These are phyloP conservation scores for Catocala nupta DNA, from an alignment of 2,888 invertebrate species.

Conservation along the genomic window DNA sequence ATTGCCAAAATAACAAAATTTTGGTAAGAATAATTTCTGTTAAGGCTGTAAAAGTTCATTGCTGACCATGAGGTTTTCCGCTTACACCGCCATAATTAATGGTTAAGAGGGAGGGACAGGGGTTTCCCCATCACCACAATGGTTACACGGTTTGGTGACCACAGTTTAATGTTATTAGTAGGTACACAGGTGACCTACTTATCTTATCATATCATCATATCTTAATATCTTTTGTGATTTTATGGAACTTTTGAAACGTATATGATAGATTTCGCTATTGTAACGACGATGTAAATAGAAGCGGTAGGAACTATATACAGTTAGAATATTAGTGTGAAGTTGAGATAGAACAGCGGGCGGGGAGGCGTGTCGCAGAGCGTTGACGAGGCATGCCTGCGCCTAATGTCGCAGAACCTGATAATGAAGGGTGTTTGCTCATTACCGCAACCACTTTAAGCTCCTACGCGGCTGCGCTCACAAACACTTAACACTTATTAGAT, in stretches of 20 bases:
- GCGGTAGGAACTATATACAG: slow-evolving; percentile 1
- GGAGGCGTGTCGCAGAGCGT: slow-evolving; percentile 34
- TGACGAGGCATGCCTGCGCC: slow-evolving; percentile 55
- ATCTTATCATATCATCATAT: background rate
- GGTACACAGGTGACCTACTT: background rate
- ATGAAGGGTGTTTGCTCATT: slow-evolving; percentile 64
- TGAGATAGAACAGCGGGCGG: slow-evolving; percentile 20
- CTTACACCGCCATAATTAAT: slow-evolving; percentile 6
- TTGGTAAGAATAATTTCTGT: background rate
- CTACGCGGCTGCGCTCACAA: slow-evolving; percentile 39
- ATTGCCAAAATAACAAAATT: too few species aligned
- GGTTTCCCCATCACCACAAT: slow-evolving; percentile 4
- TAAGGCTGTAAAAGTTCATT: background rate
- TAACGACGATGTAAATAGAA: background rate
- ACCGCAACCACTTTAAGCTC: slow-evolving; percentile 53
- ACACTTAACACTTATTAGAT: slow-evolving; percentile 38
- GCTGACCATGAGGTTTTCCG: slow-evolving; percentile 9
- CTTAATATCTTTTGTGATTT: background rate
- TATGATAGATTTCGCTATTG: too few species aligned
- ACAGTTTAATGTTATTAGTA: background rate
- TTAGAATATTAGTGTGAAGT: slow-evolving; percentile 7
- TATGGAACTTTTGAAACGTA: too few species aligned
- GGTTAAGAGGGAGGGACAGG: slow-evolving; percentile 5
- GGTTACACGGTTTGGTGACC: slow-evolving; percentile 12
- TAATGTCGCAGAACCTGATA: slow-evolving; percentile 65